Evolutionary conservation across 2,888 invertebrate species (phyloP), one percentile per base, ranked within the genome.

Genomic region (Agriopis leucophaearia): DNA sequence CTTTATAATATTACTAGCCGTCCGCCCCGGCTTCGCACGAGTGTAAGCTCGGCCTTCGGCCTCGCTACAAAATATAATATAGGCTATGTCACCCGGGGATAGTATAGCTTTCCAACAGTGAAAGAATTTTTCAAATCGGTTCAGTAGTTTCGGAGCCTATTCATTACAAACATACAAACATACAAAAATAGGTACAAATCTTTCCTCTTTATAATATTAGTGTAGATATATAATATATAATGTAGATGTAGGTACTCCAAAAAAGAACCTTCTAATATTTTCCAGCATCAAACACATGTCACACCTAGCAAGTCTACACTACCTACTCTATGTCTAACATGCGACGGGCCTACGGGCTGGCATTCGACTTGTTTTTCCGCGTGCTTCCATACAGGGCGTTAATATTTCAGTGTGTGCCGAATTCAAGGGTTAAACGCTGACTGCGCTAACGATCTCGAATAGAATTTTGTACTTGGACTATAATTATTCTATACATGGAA

Each of bases 351-450:
- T 88, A 89, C 91, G 86, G 89, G 82, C 87, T 88, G 89, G 90
- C 91, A 91, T 92, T 91, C 88, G 89, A 90, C 92, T 92, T 93
- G 92, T 93, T 93, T 93, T 93, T 92, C 91, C 90, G 89, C 89
- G 88, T 87, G 87, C 87, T 87, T 87, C 91, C 88, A 92, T 89
- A 89, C 88, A 85, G 80, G 80, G 86, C 88, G 89, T 94, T 92
- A 94, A 94, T 94, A 94, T 93, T 94, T 93, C 90, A 94, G 88
- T 83, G 81, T 84, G 89, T 88, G 88, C 87, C 85, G 82, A 89
- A 90, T 92, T 90, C 91, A 89, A 91, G 92, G 93, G 92, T 93
- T 92, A 92, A 92, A 87, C 90, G 88, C 79, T 83, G 81, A 83
- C 81, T 84, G 76, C 76, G 72, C 79, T 78, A 81, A 84, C 83